Conservation (phyloP, 2,113 vertebrate species). For the Eulemur rufifrons region DNA sequence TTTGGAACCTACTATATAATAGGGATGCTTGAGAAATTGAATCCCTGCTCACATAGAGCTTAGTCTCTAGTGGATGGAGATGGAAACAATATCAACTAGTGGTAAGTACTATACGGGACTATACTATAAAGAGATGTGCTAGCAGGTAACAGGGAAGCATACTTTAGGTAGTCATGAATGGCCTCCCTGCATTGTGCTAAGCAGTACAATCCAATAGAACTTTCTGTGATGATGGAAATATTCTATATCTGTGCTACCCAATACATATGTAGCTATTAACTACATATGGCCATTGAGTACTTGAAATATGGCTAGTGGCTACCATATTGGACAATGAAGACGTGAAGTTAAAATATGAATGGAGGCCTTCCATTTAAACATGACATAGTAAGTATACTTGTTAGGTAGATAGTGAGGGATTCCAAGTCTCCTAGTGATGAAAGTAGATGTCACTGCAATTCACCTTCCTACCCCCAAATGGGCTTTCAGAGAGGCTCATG, state of each 20-base stretch:
- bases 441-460: too few relatives aligned
- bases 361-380: background rate
- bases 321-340: background rate
- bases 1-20: background rate
- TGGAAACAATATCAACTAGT: background rate
- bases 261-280: background rate
- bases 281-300: background rate
- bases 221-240: background rate
- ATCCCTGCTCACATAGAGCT: background rate
- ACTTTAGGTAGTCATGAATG: background rate
- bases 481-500: too few relatives aligned
- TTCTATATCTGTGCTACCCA: background rate
- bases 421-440: too few relatives aligned
- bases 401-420: too few relatives aligned
- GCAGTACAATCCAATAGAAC: background rate
- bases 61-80: background rate
- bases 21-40: background rate
- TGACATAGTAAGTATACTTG: background rate
- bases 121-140: background rate
- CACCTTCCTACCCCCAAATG: too few relatives aligned
- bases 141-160: background rate
- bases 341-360: background rate
- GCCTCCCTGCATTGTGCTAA: background rate
- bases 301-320: background rate
- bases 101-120: background rate